Percentiles rank a stretch among this genome's conserved stretches.
These are phyloP conservation scores for Xylophagus ater DNA, from an alignment of 2,888 invertebrate species.

Conservation along the genomic window DNA sequence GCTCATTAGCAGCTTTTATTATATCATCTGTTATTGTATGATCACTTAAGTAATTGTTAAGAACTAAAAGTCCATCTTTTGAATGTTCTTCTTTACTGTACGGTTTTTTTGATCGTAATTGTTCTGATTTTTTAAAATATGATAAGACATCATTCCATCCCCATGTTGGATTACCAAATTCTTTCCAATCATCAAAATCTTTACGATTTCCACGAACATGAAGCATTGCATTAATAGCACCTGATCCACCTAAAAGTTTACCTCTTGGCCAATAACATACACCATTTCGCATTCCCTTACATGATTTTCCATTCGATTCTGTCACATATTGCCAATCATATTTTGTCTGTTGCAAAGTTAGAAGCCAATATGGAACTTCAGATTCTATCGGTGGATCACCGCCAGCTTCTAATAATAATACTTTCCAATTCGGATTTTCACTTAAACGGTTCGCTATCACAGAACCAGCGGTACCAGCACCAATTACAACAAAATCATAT, in stretches of 20 bases:
- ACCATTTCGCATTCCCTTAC: conserved; percentile 24
- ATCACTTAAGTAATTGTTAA: conserved; percentile 26
- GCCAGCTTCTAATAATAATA: conserved; percentile 70
- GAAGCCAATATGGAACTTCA: conserved; percentile 30
- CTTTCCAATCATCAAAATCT: conserved; percentile 48
- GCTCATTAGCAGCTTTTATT: conserved; percentile 38
- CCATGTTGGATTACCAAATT: conserved; percentile 45
- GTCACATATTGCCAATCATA: conserved; percentile 28
- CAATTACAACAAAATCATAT: conserved; percentile 50
- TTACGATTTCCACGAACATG: conserved; percentile 46
- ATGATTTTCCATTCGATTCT: conserved; percentile 23
- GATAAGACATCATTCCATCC: conserved; percentile 41
- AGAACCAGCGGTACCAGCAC: conserved; percentile 51
- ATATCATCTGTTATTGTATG: conserved; percentile 35
- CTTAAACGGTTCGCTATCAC: conserved; percentile 55
- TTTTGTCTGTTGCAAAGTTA: conserved; percentile 18
- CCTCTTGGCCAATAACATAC: conserved; percentile 49
- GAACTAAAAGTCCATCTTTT: conserved; percentile 40
- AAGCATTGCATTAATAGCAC: conserved; percentile 50
- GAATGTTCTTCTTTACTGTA: conserved; percentile 30
- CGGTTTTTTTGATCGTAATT: conserved; percentile 26
- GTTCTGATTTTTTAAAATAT: conserved; percentile 45
- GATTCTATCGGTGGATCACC: conserved; percentile 49
- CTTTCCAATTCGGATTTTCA: conserved; percentile 63
- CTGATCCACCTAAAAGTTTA: conserved; percentile 51